These are phyloP conservation scores for Motacilla tschutschensis DNA, from an alignment of 2,113 vertebrate genomes.

Conservation along the genomic window DNA sequence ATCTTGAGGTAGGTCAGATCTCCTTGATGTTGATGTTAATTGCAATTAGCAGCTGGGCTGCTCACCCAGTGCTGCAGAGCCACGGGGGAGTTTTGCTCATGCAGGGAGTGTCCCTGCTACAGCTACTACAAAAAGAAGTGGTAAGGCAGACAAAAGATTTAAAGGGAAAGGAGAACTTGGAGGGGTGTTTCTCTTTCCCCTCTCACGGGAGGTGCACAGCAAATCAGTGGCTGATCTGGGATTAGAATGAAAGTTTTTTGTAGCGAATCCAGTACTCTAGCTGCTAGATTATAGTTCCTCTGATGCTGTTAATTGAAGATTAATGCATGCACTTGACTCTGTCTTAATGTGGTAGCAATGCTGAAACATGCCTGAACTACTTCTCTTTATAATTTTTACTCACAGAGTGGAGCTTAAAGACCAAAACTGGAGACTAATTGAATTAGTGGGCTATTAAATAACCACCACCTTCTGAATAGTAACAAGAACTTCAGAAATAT, in stretches of 20 bases:
- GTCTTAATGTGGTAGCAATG: neutral
- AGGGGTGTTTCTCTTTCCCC: neutral
- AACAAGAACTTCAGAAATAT: neutral
- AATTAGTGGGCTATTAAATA: neutral
- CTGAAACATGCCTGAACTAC: neutral
- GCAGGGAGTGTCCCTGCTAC: neutral
- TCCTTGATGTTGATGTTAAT: neutral
- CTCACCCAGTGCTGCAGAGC: neutral
- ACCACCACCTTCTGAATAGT: neutral
- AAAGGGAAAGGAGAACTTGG: neutral
- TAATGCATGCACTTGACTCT: neutral
- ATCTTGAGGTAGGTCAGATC: neutral
- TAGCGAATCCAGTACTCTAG: neutral
- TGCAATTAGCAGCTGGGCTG: neutral
- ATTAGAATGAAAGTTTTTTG: neutral
- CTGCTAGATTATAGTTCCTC: neutral
- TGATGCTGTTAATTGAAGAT: conserved; percentile 11
- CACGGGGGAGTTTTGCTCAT: neutral
- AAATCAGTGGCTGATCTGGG: neutral
- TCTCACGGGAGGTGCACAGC: neutral
- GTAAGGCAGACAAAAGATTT: neutral
- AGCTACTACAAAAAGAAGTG: neutral
- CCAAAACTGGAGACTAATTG: neutral
- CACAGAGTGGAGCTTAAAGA: neutral
- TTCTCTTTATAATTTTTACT: neutral